Base-by-base conservation (phyloP, 2,113 vertebrate genomes). In the Bombycilla garrulus region DNA sequence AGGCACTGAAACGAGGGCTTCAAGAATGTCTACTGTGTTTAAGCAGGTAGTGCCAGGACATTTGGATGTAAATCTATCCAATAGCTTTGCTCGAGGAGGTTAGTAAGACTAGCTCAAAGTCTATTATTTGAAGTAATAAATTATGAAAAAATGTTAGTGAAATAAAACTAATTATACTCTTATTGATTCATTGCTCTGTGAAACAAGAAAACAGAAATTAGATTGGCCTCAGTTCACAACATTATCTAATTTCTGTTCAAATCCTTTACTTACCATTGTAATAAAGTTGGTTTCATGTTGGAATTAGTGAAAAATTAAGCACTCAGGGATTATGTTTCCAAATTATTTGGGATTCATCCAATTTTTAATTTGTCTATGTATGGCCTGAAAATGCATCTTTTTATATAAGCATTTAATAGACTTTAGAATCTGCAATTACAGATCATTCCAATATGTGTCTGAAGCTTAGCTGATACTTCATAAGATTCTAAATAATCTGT, bases 21-120 rank as follows among this genome's bases (percentile, higher is more conserved):
- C 98, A 93, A 98, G 99, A 98, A 98, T 99, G 94, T 98, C 99
- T 96, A 98, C 97, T 98, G 98, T 98, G 96, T 98, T 98, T 98
- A 98, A 98, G 96, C 99, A 99, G 98, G 99, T 99, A 99, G 97
- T 98, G 95, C 98, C 99, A 95, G 98, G 98, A 98, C 98, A 99
- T 97, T 98, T 99, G 98, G 99, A 99, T 97, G 98, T 99, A 98
- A 98, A 99, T 91, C 99, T 99, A 95, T 98, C 99, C 97, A 99
- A 98, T 98, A 99, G 99, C 98, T 99, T 99, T 98, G 95, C 99
- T 96, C 98, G 97, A 98, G 99, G 99, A 98, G 99, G 99, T 99
- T 98, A 99, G 99, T 98, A 98, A 98, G 98, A 97, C 80, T 97
- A 96, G 96, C 96, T 98, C 98, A 98, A 97, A 98, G 91, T 96